A percentile compares a stretch with the other conserved stretches of the same genome.
phyloP scores from a whole-genome alignment of 2,888 invertebrate species.

The Eupithecia abbreviata region DNA sequence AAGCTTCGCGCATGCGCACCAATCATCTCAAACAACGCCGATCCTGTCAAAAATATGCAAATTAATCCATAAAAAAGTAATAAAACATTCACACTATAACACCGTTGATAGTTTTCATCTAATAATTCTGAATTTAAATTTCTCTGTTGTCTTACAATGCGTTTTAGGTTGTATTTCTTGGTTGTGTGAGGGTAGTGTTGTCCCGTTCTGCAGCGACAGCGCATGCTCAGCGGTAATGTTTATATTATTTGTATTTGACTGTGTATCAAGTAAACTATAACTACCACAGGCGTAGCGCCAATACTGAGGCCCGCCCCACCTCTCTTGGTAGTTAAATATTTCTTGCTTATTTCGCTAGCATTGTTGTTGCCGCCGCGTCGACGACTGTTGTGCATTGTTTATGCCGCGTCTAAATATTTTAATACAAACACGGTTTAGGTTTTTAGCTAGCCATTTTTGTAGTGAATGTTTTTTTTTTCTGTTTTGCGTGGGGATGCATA shows the following conservation, averaged over 20 bases:
- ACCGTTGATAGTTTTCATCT: slow-evolving; percentile 58
- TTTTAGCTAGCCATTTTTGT: slow-evolving; percentile 32
- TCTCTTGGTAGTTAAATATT: slow-evolving; percentile 84
- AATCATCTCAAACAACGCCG: slow-evolving; percentile 51
- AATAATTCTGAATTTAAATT: slow-evolving; percentile 49
- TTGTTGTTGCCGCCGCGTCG: slow-evolving; percentile 82
- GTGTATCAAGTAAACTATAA: slow-evolving; percentile 85
- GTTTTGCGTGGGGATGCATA: slow-evolving; percentile 65
- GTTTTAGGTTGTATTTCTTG: slow-evolving; percentile 40
- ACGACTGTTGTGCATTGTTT: slow-evolving; percentile 83
- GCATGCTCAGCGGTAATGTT: slow-evolving; percentile 83
- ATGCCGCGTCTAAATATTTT: slow-evolving; percentile 74
- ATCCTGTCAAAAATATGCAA: slow-evolving; percentile 82
- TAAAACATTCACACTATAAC: slow-evolving; percentile 63
- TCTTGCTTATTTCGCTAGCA: slow-evolving; percentile 85
- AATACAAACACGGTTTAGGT: slow-evolving; percentile 53
- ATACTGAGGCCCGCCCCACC: slow-evolving; percentile 82
- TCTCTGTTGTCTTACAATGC: slow-evolving; percentile 44
- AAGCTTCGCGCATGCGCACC: slow-evolving; percentile 69
- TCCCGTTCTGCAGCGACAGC: slow-evolving; percentile 73
- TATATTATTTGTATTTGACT: slow-evolving; percentile 85
- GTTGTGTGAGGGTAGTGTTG: slow-evolving; percentile 50
- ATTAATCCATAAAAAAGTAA: slow-evolving; percentile 79
- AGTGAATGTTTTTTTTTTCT: slow-evolving; percentile 29
- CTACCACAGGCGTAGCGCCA: slow-evolving; percentile 84